These are phyloP conservation scores for Vimba vimba DNA, from an alignment of 2,113 vertebrate species.

Conservation along the genomic window DNA sequence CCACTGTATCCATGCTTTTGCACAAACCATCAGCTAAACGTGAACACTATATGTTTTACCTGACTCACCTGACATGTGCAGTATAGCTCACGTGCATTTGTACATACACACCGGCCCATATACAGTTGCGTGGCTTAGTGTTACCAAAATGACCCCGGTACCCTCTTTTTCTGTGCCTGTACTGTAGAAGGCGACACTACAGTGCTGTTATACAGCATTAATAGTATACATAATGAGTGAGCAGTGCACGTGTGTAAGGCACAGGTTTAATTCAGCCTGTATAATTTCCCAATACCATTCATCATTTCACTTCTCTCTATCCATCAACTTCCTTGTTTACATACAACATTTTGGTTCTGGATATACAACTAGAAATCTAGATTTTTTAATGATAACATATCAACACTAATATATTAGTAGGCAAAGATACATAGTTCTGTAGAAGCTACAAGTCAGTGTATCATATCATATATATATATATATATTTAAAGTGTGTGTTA, in stretches of 20 bases:
- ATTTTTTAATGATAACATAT: background rate
- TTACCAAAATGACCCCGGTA: background rate
- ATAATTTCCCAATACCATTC: background rate
- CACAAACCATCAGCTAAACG: background rate
- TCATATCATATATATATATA: background rate
- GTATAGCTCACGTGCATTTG: slow-evolving; percentile 37
- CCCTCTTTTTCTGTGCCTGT: slow-evolving; percentile 5
- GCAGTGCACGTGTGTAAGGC: background rate
- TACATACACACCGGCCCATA: slow-evolving; percentile 38
- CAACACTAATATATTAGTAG: background rate
- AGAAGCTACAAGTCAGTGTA: background rate
- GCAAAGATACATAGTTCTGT: background rate
- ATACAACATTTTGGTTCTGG: background rate
- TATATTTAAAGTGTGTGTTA: background rate
- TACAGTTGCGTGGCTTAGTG: slow-evolving; percentile 37
- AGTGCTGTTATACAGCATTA: background rate
- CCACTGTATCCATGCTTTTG: background rate
- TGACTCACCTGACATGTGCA: slow-evolving; percentile 44
- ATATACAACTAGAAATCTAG: background rate
- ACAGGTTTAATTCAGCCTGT: background rate
- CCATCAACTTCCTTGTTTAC: background rate
- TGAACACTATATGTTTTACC: background rate
- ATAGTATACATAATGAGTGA: background rate
- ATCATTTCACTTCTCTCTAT: background rate
- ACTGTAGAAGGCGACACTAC: background rate